Evolutionary conservation across 2,888 invertebrate species (phyloP).

Genomic region (Dasysyrphus albostriatus): DNA sequence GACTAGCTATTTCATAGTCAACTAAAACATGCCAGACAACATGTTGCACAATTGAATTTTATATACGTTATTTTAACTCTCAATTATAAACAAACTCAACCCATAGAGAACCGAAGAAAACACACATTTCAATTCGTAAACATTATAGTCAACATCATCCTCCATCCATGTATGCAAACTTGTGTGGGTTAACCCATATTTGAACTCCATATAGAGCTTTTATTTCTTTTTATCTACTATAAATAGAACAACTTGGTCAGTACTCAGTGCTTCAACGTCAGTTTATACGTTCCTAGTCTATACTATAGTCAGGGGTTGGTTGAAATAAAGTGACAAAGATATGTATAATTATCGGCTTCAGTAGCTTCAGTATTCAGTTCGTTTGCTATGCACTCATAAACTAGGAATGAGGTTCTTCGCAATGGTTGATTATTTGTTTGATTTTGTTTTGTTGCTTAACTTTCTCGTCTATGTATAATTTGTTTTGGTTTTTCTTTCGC

Average conservation of each 20-base stretch:
- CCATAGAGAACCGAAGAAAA: background rate
- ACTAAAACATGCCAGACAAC: background rate
- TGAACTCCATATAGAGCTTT: constrained; percentile 13
- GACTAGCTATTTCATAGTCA: background rate
- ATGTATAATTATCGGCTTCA: background rate
- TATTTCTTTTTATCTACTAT: constrained; percentile 27
- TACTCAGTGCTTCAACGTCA: background rate
- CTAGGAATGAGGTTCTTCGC: background rate
- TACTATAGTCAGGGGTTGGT: background rate
- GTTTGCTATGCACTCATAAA: background rate
- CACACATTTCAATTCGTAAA: background rate
- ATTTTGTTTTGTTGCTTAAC: constrained; percentile 31
- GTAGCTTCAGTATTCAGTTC: background rate
- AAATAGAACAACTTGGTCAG: constrained; percentile 39
- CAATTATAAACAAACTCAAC: constrained; percentile 10
- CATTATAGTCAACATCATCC: background rate
- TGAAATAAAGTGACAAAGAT: constrained; percentile 6
- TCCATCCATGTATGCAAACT: constrained; percentile 1
- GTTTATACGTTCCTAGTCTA: background rate
- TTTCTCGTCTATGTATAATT: constrained; percentile 10
- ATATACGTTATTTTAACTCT: background rate
- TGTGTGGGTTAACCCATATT: constrained; percentile 30
- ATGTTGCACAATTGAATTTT: constrained; percentile 15
- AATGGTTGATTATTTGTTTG: constrained; percentile 1
- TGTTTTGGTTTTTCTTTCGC: constrained; percentile 44